Percentiles rank a stretch among this genome's conserved stretches.
These are phyloP conservation scores for Rhadina sibilatrix DNA, from an alignment of 2,113 vertebrate species.

Conservation along the genomic window DNA sequence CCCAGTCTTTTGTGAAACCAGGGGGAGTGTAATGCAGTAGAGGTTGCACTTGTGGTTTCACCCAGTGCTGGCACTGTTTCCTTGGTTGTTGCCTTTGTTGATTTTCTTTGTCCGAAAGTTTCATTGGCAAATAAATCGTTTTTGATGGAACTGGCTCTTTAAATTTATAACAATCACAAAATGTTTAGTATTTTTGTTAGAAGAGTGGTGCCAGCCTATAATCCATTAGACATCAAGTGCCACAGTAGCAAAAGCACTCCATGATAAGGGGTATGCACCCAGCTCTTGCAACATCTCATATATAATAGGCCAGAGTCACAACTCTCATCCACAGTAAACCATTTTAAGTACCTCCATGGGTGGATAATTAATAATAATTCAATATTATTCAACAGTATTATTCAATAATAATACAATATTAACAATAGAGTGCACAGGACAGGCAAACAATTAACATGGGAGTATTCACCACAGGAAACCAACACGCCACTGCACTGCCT, in stretches of 20 bases:
- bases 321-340: not conserved
- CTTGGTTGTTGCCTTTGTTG: too few relatives aligned
- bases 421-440: not conserved
- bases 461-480: not conserved
- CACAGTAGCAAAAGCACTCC: rapidly evolving
- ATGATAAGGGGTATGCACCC: not conserved
- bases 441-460: rapidly evolving
- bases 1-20: too few relatives aligned
- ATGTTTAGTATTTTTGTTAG: not conserved
- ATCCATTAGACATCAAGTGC: too few relatives aligned
- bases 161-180: not conserved
- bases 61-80: too few relatives aligned
- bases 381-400: too few relatives aligned
- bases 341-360: not conserved
- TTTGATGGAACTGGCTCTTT: too few relatives aligned
- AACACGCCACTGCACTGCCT: rapidly evolving
- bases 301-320: rapidly evolving
- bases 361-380: too few relatives aligned
- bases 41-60: too few relatives aligned
- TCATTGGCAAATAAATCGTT: too few relatives aligned
- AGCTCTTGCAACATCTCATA: not conserved
- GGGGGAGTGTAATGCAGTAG: too few relatives aligned
- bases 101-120: too few relatives aligned
- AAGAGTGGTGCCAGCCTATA: not conserved
- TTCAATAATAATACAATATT: too few relatives aligned